A percentile compares a stretch with the other conserved stretches of the same genome.
Conservation (phyloP, 2,797 vertebrate genomes). For the Paguma larvata region DNA sequence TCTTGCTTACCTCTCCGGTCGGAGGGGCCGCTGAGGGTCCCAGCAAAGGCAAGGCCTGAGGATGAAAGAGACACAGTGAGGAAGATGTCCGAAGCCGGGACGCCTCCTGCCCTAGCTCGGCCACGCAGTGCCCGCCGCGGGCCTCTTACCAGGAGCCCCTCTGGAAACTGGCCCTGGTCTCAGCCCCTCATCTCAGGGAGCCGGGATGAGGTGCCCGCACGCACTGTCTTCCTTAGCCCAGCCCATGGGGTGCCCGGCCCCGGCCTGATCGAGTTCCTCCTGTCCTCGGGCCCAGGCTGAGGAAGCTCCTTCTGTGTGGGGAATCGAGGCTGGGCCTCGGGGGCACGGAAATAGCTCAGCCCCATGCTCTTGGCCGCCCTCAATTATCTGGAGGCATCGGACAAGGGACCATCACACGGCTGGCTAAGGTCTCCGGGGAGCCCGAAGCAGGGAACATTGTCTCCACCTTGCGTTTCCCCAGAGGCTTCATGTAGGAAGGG, state of each 20-base stretch:
- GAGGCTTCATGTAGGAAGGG: not conserved
- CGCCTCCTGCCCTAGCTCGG: not conserved
- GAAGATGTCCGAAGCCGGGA: not conserved
- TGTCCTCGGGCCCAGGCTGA: not conserved
- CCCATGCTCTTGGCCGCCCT: not conserved
- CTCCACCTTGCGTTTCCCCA: not conserved
- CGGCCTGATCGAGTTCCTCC: not conserved
- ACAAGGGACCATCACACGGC: not conserved
- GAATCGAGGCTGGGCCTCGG: not conserved
- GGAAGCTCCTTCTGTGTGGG: not conserved
- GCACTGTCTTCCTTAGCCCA: not conserved
- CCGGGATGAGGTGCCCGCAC: not conserved
- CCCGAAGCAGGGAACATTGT: not conserved
- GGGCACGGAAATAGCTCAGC: not conserved
- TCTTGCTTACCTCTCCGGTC: slow-evolving; percentile 68
- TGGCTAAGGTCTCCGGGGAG: not conserved
- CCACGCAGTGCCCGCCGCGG: not conserved
- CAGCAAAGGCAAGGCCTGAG: slow-evolving; percentile 46
- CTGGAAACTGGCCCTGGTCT: not conserved
- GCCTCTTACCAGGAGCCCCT: not conserved
- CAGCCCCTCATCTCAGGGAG: not conserved
- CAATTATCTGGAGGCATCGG: not conserved
- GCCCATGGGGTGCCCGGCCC: not conserved
- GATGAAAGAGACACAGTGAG: slow-evolving; percentile 5
- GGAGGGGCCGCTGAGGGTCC: slow-evolving; percentile 41